Base-by-base conservation (phyloP, 2,797 vertebrate species). In the Thunnus albacares region DNA sequence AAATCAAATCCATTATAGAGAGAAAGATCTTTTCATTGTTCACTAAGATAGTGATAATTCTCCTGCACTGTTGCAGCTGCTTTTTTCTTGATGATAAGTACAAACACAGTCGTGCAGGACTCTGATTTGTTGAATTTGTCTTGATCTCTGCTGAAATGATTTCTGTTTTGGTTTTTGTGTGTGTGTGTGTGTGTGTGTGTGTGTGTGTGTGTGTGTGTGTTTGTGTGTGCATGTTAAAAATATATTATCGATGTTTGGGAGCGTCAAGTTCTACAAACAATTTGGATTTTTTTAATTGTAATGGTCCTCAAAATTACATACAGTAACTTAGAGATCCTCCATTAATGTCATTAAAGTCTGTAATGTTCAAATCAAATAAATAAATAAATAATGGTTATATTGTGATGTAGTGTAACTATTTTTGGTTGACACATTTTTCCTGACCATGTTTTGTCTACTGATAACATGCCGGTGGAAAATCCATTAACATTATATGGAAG, bases 11-110 rank as follows among this genome's bases (percentile, higher is more conserved):
- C 11, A 41, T 70, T 59, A 24, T 43, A 33, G 20, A 38, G 5
- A 47, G 49, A 51, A 30, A 58, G 20, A n/a, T 28, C 3, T 53
- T 68, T 47, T 55, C 20, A 53, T 41, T 79, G 70, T 67, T 71
- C 55, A 68, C 53, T 69, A 35, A 52, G 47, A 58, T 67, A 53
- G 22, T 66, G 33, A 60, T 66, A 47, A 11, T 68, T 62, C 41
- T 58, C 61, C 57, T 47, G 24, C 26, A 59, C 55, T 66, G 20
- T n/a, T 66, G 38, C 26, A 30, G 56, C 30, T 64, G 18, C 4
- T 15, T 58, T 71, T 45, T 45, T 65, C 14, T 22, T 65, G 10
- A 80, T n/a, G 17, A 52, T 18, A 28, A n/a, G 53, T 33, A 3
- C 5, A 60, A 28, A 64, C 45, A 26, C 30, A 61, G 6, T 9